phyloP scores from a whole-genome alignment of 2,797 vertebrate species.

The Danio kyathit region DNA sequence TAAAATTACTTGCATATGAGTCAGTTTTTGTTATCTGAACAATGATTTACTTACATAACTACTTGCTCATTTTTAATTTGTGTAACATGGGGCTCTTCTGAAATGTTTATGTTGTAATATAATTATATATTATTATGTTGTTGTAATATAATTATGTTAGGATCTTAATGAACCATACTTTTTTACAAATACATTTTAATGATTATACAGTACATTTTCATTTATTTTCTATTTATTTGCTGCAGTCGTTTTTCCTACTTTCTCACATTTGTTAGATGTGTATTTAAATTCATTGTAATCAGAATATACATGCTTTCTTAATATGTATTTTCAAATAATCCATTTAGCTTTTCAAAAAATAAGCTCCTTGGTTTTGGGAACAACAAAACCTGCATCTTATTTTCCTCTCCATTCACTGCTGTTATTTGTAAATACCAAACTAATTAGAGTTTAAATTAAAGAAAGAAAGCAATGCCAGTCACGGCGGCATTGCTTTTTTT shows the following conservation, averaged over 20 bases:
- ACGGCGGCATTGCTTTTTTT: neutral
- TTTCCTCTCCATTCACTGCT: neutral
- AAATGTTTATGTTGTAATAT: no score
- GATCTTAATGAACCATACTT: neutral
- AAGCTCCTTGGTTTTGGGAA: neutral
- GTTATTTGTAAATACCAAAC: constrained; percentile 32
- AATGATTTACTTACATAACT: no score
- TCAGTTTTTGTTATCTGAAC: no score
- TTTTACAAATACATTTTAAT: neutral
- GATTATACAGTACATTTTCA: no score
- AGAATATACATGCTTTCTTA: neutral
- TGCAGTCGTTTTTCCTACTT: neutral
- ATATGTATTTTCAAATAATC: neutral
- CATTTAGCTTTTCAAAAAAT: neutral
- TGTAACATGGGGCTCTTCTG: neutral
- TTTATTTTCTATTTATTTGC: neutral
- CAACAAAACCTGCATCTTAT: neutral
- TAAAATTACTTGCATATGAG: no score
- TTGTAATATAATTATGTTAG: no score
- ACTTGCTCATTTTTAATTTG: no score
- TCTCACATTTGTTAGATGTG: neutral
- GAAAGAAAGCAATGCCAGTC: neutral
- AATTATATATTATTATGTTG: no score
- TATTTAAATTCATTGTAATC: neutral
- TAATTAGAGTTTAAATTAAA: constrained; percentile 32